Evolutionary conservation across 1,140 invertebrate genomes (phyloP), one percentile per base, ranked within the genome.

Genomic region (Ceratitis capitata): DNA sequence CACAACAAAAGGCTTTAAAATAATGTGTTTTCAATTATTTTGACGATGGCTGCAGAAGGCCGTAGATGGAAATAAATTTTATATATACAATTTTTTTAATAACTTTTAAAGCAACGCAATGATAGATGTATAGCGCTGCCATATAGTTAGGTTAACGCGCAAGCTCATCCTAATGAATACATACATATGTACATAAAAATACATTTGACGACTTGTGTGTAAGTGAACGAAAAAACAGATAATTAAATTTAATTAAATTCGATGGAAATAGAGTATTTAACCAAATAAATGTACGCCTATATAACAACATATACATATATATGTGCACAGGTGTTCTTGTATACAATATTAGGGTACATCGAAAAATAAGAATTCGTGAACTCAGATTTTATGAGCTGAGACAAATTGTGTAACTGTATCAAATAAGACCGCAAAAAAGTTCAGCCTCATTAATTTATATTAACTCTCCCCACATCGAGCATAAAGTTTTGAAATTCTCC

Each of bases 201-300:
- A n/a, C n/a, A n/a, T n/a, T n/a, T n/a, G n/a, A n/a, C n/a, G n/a
- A n/a, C n/a, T 69, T 69, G 16, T 69, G 61, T 39, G 61, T 56
- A 5, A n/a, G n/a, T 2, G 10, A 16, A 35, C 29, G 29, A 69
- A 39, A 35, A 69, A 16, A 69, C 61, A 69, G 61, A 39, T 69
- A 69, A 69, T 69, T 69, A 35, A 39, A 69, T 69, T 35, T 69
- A 39, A 69, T 69, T 69, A n/a, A 69, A 61, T 32, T 69, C 32
- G 61, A 12, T 35, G 4, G 61, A 69, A 32, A 29, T 29, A 29
- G 3, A 32, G 26, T 29, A 61, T 26, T 61, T 61, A 61, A 61
- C 51, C 51, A 56, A 14, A n/a, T n/a, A n/a, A n/a, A n/a, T n/a
- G n/a, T n/a, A n/a, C n/a, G n/a, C n/a, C n/a, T n/a, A n/a, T n/a